Evolutionary conservation across 2,888 invertebrate genomes (phyloP).

Genomic region (Altica lythri): DNA sequence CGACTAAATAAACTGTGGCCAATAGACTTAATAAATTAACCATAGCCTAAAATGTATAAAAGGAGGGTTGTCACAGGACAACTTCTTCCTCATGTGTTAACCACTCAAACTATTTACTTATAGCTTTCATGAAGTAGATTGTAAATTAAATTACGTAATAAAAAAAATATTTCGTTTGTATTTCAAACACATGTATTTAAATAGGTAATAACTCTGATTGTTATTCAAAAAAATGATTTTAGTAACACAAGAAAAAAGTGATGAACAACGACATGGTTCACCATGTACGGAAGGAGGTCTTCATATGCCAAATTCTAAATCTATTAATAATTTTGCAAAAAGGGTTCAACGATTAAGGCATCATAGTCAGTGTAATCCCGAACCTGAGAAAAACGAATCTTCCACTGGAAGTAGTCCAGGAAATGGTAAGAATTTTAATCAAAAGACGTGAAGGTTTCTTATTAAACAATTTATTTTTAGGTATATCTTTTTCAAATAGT

Average conservation of each 20-base stretch:
- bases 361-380: conserved; percentile 68
- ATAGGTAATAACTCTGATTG: neutral
- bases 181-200: too few species aligned
- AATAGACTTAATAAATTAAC: too few species aligned
- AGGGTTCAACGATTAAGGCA: conserved; percentile 64
- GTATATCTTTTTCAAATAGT: conserved; percentile 39
- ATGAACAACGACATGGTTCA: conserved; percentile 59
- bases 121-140: too few species aligned
- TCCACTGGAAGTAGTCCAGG: conserved; percentile 58
- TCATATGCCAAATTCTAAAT: conserved; percentile 64
- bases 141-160: too few species aligned
- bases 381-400: conserved; percentile 50
- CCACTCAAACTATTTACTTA: too few species aligned
- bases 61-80: too few species aligned
- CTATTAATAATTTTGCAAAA: conserved; percentile 63
- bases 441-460: neutral
- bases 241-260: conserved; percentile 45
- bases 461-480: conserved; percentile 24
- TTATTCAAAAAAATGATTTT: conserved; percentile 17
- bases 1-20: too few species aligned
- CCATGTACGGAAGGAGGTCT: conserved; percentile 65
- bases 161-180: too few species aligned
- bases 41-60: too few species aligned
- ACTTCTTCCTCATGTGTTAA: too few species aligned
- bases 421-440: conserved; percentile 44